Conservation (phyloP, 2,888 invertebrate genomes). For the Drosophila subquinaria region DNA sequence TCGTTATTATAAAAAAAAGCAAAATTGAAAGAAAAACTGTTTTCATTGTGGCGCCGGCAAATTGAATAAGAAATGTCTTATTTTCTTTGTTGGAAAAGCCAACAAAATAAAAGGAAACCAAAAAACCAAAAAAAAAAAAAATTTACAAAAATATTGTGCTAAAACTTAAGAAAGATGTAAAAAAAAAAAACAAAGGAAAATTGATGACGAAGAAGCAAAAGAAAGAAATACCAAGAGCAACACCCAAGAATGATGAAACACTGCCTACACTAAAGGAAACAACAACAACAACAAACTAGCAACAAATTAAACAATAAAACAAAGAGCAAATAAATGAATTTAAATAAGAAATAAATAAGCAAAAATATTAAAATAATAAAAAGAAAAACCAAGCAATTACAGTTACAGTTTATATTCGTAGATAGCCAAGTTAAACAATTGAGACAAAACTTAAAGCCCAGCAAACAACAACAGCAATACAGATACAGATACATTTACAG, state of each 20-base stretch:
- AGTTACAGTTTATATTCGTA: slow-evolving; percentile 69
- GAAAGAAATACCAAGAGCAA: slow-evolving; percentile 44
- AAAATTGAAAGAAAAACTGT: slow-evolving; percentile 36
- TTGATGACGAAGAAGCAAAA: slow-evolving; percentile 9
- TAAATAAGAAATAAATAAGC: slow-evolving; percentile 44
- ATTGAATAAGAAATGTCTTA: slow-evolving; percentile 64
- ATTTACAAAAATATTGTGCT: slow-evolving; percentile 47
- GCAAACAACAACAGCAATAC: slow-evolving; percentile 15
- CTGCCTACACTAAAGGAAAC: slow-evolving; percentile 64
- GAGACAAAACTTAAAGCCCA: slow-evolving; percentile 26
- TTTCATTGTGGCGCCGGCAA: slow-evolving; percentile 52
- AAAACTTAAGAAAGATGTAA: slow-evolving; percentile 50
- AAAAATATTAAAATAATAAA: slow-evolving; percentile 17
- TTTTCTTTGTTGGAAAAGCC: slow-evolving; percentile 51
- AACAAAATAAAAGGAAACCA: slow-evolving; percentile 19
- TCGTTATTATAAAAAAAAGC: slow-evolving; percentile 48
- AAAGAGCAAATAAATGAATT: slow-evolving; percentile 77
- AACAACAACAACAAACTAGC: slow-evolving; percentile 57
- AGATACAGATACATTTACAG: not conserved
- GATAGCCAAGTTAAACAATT: slow-evolving; percentile 76
- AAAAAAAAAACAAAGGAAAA: slow-evolving; percentile 14
- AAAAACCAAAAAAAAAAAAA: slow-evolving; percentile 26
- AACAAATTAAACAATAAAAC: slow-evolving; percentile 77
- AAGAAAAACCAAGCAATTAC: slow-evolving; percentile 20
- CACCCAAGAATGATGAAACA: slow-evolving; percentile 64